Conservation (phyloP, 2,888 invertebrate genomes). For the Orchesellides sinensis region DNA sequence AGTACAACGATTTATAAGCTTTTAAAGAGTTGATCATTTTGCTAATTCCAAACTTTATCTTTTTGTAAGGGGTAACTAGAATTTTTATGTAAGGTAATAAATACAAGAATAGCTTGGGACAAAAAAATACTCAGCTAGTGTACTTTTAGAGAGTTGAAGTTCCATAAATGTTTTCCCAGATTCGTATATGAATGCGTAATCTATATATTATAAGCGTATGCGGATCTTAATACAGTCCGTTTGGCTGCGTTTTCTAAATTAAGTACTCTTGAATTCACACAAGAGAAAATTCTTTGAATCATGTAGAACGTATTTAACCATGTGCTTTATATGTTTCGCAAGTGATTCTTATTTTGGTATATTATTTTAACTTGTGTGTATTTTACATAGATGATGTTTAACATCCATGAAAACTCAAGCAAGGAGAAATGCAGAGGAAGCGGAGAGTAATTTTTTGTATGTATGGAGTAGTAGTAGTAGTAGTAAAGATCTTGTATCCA, state of each 20-base stretch:
- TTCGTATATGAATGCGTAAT: conserved; percentile 42
- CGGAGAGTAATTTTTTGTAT: neutral
- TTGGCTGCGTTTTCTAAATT: conserved; percentile 28
- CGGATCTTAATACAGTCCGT: conserved; percentile 27
- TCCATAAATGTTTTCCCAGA: too few relatives aligned
- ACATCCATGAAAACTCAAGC: conserved; percentile 43
- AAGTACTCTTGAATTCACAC: conserved; percentile 38
- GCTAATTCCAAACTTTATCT: too few relatives aligned
- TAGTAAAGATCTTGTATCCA: neutral
- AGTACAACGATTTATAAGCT: too few relatives aligned
- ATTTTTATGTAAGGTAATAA: too few relatives aligned
- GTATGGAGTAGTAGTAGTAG: neutral
- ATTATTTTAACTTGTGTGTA: conserved; percentile 32
- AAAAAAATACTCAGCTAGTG: too few relatives aligned
- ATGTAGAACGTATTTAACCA: neutral
- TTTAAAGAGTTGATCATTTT: too few relatives aligned
- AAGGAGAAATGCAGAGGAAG: conserved; percentile 26
- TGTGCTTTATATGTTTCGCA: neutral
- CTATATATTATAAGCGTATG: conserved; percentile 23
- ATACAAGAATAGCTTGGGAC: too few relatives aligned
- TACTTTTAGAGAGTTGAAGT: too few relatives aligned
- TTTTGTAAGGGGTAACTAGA: too few relatives aligned
- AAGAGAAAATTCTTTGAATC: neutral
- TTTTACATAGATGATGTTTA: conserved; percentile 48
- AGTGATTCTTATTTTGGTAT: conserved; percentile 27